Base-by-base conservation (phyloP, 2,888 invertebrate species). In the Tanytarsus gracilentus region DNA sequence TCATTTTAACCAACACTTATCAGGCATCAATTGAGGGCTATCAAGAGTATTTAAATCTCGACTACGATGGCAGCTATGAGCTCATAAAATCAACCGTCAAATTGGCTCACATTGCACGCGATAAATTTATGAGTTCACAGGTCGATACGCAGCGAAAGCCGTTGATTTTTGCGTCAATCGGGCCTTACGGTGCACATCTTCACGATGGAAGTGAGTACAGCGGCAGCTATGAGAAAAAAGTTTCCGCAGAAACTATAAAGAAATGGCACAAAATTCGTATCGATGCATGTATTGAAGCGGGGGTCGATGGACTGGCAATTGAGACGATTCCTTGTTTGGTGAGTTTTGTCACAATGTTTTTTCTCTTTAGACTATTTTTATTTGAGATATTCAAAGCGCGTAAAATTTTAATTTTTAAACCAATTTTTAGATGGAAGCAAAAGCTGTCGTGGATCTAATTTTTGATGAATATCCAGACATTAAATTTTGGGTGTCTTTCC, bases 161-260 rank as follows among this genome's bases (percentile, higher is more conserved):
- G 9, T 69, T 85, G 65, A 79, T 96, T 50, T 90, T 88, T 21
- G 96, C 92, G 0, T 90, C 94, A 0, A 85, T 95, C 63, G 96
- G 96, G 0, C 92, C 96, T 0, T 96, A 90, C 70, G 96, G 95
- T 0, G 95, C 95, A 0, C 86, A 84, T 67, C 77, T 93, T 33
- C 86, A 88, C 68, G 92, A 97, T 71, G 89, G 88, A 9, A 95
- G 95, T 0, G 97, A 97, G 71, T 97, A 96, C 71, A 84, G 84
- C n/a, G 96, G 96, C 16, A 79, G 79, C 62, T 91, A 90, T 69
- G 84, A 84, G 0, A 80, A 83, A 63, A 80, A 75, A 59, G 81
- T 86, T 1, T 71, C 83, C 3, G 74, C 76, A 27, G 77, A 85
- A 76, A 79, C 79, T 44, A 81, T 96, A 71, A 81, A 80, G 51